phyloP scores from a whole-genome alignment of 2,797 vertebrate genomes.

The Tangara arthus region DNA sequence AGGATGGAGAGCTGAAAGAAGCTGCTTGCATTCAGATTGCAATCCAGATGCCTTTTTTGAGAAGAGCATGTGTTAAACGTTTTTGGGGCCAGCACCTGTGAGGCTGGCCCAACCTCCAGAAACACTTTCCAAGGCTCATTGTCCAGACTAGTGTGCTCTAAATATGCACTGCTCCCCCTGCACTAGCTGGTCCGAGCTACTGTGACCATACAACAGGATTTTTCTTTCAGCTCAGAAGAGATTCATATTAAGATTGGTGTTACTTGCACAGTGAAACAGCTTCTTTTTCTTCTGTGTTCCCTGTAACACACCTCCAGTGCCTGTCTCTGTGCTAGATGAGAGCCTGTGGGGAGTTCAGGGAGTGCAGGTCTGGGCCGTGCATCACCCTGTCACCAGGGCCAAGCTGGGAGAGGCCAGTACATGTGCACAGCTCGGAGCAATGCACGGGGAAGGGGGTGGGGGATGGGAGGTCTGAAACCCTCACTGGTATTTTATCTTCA shows the following conservation, averaged over 20 bases:
- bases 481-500: slow-evolving; percentile 13
- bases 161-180: not conserved
- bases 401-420: slow-evolving; percentile 11
- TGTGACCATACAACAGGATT: accelerated
- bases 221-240: not conserved
- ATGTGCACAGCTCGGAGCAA: not conserved
- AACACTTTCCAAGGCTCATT: not conserved
- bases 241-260: not conserved
- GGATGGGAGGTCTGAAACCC: not conserved
- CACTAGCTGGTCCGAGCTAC: not conserved
- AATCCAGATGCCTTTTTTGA: not conserved
- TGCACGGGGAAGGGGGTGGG: not conserved
- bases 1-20: not conserved
- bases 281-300: not conserved
- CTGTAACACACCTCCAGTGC: not conserved
- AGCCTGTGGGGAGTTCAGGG: not conserved
- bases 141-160: not conserved
- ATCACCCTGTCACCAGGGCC: not conserved
- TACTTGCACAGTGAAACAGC: not conserved
- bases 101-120: not conserved
- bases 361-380: not conserved
- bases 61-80: not conserved
- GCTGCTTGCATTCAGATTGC: not conserved
- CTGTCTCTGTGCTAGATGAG: not conserved
- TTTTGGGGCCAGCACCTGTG: not conserved